Evolutionary conservation across 2,797 vertebrate genomes (phyloP).

Genomic region (Micropoecilia bifurca): DNA sequence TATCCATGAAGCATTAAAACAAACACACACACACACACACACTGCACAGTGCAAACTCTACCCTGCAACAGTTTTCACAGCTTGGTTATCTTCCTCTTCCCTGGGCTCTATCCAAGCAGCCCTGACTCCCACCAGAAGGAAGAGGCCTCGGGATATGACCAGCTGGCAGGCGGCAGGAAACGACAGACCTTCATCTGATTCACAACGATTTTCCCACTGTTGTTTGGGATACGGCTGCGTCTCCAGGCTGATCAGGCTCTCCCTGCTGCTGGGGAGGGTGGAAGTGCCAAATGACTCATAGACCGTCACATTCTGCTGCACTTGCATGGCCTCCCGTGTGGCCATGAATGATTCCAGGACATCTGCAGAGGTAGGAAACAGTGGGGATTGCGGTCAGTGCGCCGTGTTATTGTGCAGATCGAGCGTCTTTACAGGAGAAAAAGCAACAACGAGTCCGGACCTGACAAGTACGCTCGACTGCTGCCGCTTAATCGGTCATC

Average conservation of each 20-base stretch:
- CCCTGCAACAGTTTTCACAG: slow-evolving; percentile 56
- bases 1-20: slow-evolving; percentile 7
- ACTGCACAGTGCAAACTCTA: slow-evolving; percentile 37
- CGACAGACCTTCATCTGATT: slow-evolving; percentile 76
- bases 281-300: slow-evolving; percentile 87
- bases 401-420: neutral
- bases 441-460: slow-evolving; percentile 63
- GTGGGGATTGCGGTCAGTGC: neutral
- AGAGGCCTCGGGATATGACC: slow-evolving; percentile 83
- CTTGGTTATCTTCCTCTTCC: slow-evolving; percentile 48
- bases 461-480: slow-evolving; percentile 84
- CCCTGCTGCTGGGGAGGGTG: slow-evolving; percentile 80
- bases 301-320: slow-evolving; percentile 85
- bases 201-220: slow-evolving; percentile 68
- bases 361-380: slow-evolving; percentile 63
- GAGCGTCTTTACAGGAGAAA: neutral
- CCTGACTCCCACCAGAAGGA: slow-evolving; percentile 82
- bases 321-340: slow-evolving; percentile 85
- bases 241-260: slow-evolving; percentile 79
- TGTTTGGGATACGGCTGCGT: slow-evolving; percentile 67
- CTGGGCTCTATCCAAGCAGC: slow-evolving; percentile 81
- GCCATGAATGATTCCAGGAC: slow-evolving; percentile 86
- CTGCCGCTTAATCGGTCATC: slow-evolving; percentile 76
- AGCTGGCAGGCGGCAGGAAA: slow-evolving; percentile 82
- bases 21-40: neutral